Evolutionary conservation across 2,113 vertebrate species (phyloP), one percentile per base, ranked within the genome.

Genomic region (Atlantisia rogersi): DNA sequence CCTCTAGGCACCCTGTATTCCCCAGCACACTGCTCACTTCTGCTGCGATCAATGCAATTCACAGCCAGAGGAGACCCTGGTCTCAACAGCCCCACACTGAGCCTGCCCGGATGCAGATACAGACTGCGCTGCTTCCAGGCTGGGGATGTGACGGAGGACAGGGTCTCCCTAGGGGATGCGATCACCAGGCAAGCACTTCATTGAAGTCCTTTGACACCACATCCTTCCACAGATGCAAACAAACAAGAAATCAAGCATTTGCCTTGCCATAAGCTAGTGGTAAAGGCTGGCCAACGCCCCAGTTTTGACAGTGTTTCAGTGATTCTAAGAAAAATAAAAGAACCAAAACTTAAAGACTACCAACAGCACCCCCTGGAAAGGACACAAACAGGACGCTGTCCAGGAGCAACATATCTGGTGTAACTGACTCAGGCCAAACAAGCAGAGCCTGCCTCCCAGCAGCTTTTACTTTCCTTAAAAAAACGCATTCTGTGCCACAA

Each of bases 161-260:
- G 22, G 40, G 32, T 62, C 55, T 12, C 60, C 20, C 40, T 37
- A 28, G 29, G 22, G 52, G 35, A 14, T 31, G 35, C 62, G 70
- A 67, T 21, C 37, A 52, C 37, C 60, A 64, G 48, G 65, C 53
- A 64, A 44, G 32, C 0, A 0, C 64, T 32, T 73, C 37, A 24
- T 17, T 52, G 82, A 39, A 10, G 4, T n/a, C 19, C 14, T 31
- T 1, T 22, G 16, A 44, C 44, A 7, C 7, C 18, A 17, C 44
- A 44, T 68, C 55, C 35, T 82, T 35, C 32, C 48, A 59, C 15
- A 37, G 44, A 55, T 20, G 14, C 52, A 76, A 76, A 89, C 25
- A 46, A 71, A 56, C n/a, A n/a, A 62, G 32, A n/a, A 76, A 71
- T 0, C 19, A 28, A 83, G 53, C 3, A 0, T 12, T 25, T 50